Base-by-base conservation (phyloP, 2,888 invertebrate genomes). In the Lithosia quadra region DNA sequence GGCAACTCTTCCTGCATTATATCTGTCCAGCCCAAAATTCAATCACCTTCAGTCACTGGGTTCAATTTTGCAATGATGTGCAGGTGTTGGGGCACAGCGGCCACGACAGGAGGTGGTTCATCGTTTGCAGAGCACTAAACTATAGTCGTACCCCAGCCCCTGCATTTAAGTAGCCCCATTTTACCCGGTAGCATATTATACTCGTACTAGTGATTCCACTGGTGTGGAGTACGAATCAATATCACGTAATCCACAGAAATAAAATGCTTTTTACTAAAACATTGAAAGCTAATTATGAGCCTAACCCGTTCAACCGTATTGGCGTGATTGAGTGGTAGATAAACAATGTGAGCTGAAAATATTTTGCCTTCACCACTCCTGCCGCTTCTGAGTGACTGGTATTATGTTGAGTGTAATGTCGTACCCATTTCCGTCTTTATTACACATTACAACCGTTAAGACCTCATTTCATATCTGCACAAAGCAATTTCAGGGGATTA, bases 401-500 rank as follows among this genome's bases (percentile, higher is more conserved):
- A 49, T 49, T 49, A 49, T 49, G 49, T 49, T 49, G n/a, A 49
- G 49, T 49, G 49, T n/a, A 9, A 49, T 49, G 49, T n/a, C 49
- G 8, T 9, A 49, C 18, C 49, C 49, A 49, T 49, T 49, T 49
- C 43, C 60, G 56, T 39, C 24, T 36, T 62, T 61, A 36, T 56
- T 56, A 39, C 56, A 15, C 36, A 28, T 21, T 56, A 67, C 21
- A 28, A 39, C 39, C 21, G 62, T 61, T 62, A 67, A 67, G 62
- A 67, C 61, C 55, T 62, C 28, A 56, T 33, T 60, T 60, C 11
- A 24, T 60, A 36, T 33, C 34, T 34, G 39, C 61, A 62, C 58
- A 53, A 58, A 53, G n/a, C 33, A 36, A 58, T 64, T 68, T 68
- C 55, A 53, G 64, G 60, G 43, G 65, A 64, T 55, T 60, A 61